Percentiles rank a stretch among this genome's conserved stretches.
Conservation (phyloP, 1,140 invertebrate genomes). For the Drosophila aff. region DNA sequence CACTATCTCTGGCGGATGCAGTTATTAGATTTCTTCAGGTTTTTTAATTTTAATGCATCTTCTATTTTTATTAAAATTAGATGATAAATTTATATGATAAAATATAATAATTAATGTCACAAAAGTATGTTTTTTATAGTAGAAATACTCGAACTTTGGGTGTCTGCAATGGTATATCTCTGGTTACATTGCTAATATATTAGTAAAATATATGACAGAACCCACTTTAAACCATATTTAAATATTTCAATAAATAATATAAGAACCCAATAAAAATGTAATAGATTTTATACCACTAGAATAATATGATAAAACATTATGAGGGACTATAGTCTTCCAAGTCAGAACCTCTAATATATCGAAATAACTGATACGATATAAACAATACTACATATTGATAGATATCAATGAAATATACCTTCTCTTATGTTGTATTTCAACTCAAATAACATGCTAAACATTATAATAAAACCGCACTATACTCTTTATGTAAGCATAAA, state of each 20-base stretch:
- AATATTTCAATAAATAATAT: too few relatives aligned
- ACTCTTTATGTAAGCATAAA: background rate
- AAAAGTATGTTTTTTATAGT: background rate
- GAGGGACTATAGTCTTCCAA: too few relatives aligned
- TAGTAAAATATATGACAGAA: background rate
- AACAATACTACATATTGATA: background rate
- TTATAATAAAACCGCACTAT: background rate
- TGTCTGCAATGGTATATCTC: background rate
- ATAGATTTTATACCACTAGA: too few relatives aligned
- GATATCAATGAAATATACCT: too few relatives aligned
- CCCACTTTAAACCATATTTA: background rate
- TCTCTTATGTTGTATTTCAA: rapidly evolving
- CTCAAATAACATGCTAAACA: background rate
- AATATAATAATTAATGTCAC: background rate
- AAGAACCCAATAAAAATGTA: background rate
- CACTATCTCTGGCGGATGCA: background rate
- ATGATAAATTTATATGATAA: background rate
- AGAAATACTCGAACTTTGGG: background rate
- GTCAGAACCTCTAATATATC: background rate
- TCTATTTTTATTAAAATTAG: background rate
- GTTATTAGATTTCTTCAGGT: background rate
- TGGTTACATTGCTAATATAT: background rate
- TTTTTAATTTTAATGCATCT: background rate
- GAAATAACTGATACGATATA: too few relatives aligned
- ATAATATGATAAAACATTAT: too few relatives aligned